Base-by-base conservation (phyloP, 92 coral and sea anemone species). In the Pocillopora meandrina region DNA sequence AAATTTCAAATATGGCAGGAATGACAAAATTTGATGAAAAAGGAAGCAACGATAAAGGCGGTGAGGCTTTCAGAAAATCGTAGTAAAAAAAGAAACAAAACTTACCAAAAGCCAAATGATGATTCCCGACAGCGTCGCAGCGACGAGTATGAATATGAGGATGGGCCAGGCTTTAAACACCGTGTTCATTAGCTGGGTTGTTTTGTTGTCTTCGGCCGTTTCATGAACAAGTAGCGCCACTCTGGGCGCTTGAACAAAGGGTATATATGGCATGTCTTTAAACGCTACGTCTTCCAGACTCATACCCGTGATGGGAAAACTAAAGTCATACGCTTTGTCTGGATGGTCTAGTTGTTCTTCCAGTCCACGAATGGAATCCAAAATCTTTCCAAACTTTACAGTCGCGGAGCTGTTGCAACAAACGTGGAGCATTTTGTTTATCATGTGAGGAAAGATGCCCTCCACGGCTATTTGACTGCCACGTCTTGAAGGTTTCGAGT, bases 161-260 rank as follows among this genome's bases (percentile, higher is more conserved):
- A 97, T 97, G 10, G 98, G 98, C 99, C 98, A 97, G 2, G 99
- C 99, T 56, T 87, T 87, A 61, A 94, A 89, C 12, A 97, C 98
- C 4, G 99, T 97, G 35, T 77, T 82, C 56, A 97, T 70, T 42
- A 97, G 75, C 85, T 95, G 94, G 6, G 95, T 82, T 0, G 99
- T 97, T 62, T 93, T 88, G 36, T 86, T 94, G 73, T 86, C 81
- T 42, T 94, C 93, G 5, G 79, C 57, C 36, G 87, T 84, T 33
- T 95, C 99, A 10, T 93, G 91, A 1, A 97, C 98, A 23, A 97
- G 90, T 3, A 97, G 89, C 0, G 99, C 98, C 14, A 95, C 95
- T 26, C 99, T 75, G 0, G 99, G 99, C 10, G 99, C 98, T 15
- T 90, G 93, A 0, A 97, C 91, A 20, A 97, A 62, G 0, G 99